Conservation (phyloP, 2,888 invertebrate species). For the Apamea anceps region DNA sequence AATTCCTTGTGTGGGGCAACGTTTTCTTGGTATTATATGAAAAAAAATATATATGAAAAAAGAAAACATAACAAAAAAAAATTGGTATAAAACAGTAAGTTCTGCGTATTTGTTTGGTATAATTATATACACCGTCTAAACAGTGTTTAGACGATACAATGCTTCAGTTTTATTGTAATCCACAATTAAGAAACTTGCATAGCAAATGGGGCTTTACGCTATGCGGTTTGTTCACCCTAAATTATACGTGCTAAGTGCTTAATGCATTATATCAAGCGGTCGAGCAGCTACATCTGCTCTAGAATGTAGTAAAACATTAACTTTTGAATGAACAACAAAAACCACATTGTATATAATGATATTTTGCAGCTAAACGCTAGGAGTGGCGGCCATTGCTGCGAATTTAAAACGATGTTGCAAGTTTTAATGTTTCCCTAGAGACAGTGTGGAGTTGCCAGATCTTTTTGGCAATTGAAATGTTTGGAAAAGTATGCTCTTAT, state of each 20-base stretch:
- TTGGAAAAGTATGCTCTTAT: not conserved
- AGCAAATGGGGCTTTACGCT: not conserved
- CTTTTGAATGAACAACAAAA: constrained; percentile 43
- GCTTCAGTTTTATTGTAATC: not conserved
- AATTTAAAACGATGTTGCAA: constrained; percentile 53
- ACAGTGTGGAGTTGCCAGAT: constrained; percentile 39
- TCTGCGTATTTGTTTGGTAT: too few relatives aligned
- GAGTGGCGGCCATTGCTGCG: constrained; percentile 28
- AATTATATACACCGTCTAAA: too few relatives aligned
- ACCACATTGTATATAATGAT: constrained; percentile 57
- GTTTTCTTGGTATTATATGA: too few relatives aligned
- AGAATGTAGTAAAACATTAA: constrained; percentile 35
- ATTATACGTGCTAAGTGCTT: not conserved
- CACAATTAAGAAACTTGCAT: not conserved
- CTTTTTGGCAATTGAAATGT: constrained; percentile 48
- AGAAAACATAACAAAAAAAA: too few relatives aligned
- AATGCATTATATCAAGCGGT: constrained; percentile 25
- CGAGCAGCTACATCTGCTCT: constrained; percentile 35
- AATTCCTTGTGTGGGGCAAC: too few relatives aligned
- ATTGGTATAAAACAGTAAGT: too few relatives aligned
- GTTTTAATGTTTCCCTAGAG: constrained; percentile 53
- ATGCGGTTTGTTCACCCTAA: not conserved
- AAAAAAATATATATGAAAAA: too few relatives aligned
- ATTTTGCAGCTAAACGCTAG: constrained; percentile 41
- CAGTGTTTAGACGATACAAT: not conserved